A percentile compares a stretch with the other conserved stretches of the same genome.
These are phyloP conservation scores for Cephus rjabovi DNA, from an alignment of 2,888 invertebrate species.

Conservation along the genomic window DNA sequence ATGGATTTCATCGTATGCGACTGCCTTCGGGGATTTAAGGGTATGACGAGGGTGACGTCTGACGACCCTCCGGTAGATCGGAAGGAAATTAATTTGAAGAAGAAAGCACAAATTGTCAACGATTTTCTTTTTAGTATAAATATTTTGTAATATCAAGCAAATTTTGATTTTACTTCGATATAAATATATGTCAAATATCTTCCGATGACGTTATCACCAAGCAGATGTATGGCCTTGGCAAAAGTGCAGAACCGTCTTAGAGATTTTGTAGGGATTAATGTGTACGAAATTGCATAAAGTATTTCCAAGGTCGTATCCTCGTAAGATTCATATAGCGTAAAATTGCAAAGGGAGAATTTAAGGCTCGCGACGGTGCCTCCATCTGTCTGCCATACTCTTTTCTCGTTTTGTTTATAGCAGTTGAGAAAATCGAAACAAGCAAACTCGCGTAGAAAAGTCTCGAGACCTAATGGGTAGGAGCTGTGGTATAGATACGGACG, in stretches of 20 bases:
- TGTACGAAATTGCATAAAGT: neutral
- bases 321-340: neutral
- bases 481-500: neutral
- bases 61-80: neutral
- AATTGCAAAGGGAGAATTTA: neutral
- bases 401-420: neutral
- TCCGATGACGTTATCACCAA: neutral
- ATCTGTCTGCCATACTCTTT: neutral
- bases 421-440: neutral
- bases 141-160: neutral
- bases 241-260: neutral
- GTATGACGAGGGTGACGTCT: neutral
- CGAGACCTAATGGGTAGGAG: neutral
- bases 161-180: neutral
- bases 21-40: slow-evolving; percentile 6
- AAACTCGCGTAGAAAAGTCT: neutral
- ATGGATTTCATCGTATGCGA: neutral
- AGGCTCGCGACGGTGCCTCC: neutral
- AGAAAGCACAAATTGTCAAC: neutral
- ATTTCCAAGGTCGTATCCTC: neutral
- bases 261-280: neutral
- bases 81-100: neutral
- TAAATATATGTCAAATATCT: neutral
- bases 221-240: neutral
- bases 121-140: neutral